phyloP scores from a whole-genome alignment of 2,888 invertebrate species.

The Andrena praecox region DNA sequence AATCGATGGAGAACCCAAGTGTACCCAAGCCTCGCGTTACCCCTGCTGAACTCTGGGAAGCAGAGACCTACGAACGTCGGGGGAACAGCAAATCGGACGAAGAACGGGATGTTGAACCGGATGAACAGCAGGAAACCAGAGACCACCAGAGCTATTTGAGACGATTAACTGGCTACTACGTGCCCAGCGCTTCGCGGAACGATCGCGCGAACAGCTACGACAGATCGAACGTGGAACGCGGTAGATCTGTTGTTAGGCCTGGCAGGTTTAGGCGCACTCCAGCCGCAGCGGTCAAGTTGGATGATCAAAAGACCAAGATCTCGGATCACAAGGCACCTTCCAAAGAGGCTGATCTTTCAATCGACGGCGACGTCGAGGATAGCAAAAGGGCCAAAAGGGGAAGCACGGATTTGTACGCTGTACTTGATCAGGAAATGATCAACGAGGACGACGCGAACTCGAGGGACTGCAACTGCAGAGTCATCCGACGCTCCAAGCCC shows the following conservation, averaged over 20 bases:
- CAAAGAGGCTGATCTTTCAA: not conserved
- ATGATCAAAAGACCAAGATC: not conserved
- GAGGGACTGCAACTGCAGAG: constrained; percentile 76
- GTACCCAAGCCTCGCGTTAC: constrained; percentile 15
- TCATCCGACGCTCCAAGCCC: constrained; percentile 62
- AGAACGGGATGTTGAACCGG: not conserved
- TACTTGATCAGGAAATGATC: constrained; percentile 77
- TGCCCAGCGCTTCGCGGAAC: not conserved
- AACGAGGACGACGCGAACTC: constrained; percentile 74
- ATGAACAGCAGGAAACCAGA: not conserved
- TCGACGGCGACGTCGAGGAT: not conserved
- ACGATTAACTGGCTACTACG: not conserved
- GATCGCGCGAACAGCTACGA: not conserved
- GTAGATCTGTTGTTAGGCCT: not conserved
- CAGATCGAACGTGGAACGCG: not conserved
- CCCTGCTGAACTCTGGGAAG: constrained; percentile 72
- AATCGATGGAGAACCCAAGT: constrained; percentile 64
- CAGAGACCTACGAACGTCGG: constrained; percentile 47
- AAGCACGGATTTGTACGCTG: constrained; percentile 50
- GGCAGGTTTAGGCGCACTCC: not conserved
- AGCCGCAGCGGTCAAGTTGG: not conserved
- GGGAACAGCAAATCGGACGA: constrained; percentile 2
- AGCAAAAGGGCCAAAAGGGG: constrained; percentile 60
- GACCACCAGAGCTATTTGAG: not conserved
- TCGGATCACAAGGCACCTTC: not conserved